Evolutionary conservation across 2,888 invertebrate species (phyloP), one percentile per base, ranked within the genome.

Genomic region (Nomada hirtipes): DNA sequence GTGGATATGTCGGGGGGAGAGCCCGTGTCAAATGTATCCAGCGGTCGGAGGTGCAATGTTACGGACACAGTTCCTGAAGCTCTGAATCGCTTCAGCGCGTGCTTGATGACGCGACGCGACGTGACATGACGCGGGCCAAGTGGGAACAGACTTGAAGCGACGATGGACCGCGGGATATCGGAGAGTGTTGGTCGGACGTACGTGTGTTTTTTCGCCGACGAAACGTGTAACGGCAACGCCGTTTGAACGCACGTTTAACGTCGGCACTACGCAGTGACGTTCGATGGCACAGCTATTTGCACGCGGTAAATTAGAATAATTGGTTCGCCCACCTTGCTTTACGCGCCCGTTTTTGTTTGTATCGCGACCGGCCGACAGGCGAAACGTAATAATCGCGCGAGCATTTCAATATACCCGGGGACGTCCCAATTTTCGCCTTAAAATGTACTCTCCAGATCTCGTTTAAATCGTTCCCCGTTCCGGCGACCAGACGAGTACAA

Each of bases 91-190:
- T 52, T 3, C 18, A 18, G 9, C 36, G 63, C 11, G 55, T 23
- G 50, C 23, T 73, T 73, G 55, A 57, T 52, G 69, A 81, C 76
- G 47, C 64, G 79, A 67, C 68, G 69, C 64, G 20, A 65, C 57
- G 47, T 23, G 64, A 76, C 70, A 47, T 61, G 77, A 72, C 44
- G 64, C 67, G 74, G 65, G 67, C 63, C 68, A 57, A 77, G 72
- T 71, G 73, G 75, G 67, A 42, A 69, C 65, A 63, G 63, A 63
- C 55, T 70, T 68, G 70, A 44, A 61, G 50, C 23, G 50, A 76
- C 67, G 23, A 55, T 26, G 59, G 63, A 71, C 36, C 36, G 61
- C 53, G 60, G 69, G 63, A 70, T 71, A 67, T 52, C 23, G 11
- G 42, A 29, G 50, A 29, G 42, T 72, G 72, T 47, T 64, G n/a